Evolutionary conservation across 1,140 invertebrate genomes (phyloP), one percentile per base, ranked within the genome.

Genomic region (Orchesella cincta): DNA sequence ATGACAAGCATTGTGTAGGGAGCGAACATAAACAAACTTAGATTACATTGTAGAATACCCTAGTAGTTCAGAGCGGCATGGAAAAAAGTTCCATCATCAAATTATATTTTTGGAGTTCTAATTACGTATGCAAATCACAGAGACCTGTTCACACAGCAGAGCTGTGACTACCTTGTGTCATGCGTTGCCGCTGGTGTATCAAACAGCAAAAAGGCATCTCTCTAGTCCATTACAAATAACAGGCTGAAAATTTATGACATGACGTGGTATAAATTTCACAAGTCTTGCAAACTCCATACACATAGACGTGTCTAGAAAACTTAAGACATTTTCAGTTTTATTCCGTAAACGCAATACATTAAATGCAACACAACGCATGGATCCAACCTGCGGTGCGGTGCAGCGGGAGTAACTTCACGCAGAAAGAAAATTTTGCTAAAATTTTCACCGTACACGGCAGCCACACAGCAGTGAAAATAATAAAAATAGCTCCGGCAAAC

Each of bases 51-150:
- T n/a, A n/a, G n/a, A n/a, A n/a, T n/a, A n/a, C n/a, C n/a, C n/a
- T n/a, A 46, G 20, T 46, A 46, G 20, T 46, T 46, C 20, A 46
- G 20, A 46, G 39, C 52, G 52, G 8, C 3, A 57, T 3, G 23
- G 23, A 57, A n/a, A 26, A 57, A 57, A 57, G 52, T 57, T 57
- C 23, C 52, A 57, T 57, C 52, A 57, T 57, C 52, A 57, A 57
- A 57, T 57, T 35, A 28, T 28, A 31, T 71, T 28, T 33, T 29
- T n/a, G 46, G 51, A 71, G 46, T 67, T 72, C 23, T 29, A 76
- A 76, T 76, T 76, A 76, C 54, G 75, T 72, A 76, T 76, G 75
- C 75, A 76, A 67, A 76, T 62, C 75, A 76, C 75, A 76, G 23
- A 57, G 23, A 57, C 52, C 8, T 57, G 52, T n/a, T 57, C 52